These are phyloP conservation scores for Linurgus olivaceus DNA, from an alignment of 2,797 vertebrate species.

Conservation along the genomic window DNA sequence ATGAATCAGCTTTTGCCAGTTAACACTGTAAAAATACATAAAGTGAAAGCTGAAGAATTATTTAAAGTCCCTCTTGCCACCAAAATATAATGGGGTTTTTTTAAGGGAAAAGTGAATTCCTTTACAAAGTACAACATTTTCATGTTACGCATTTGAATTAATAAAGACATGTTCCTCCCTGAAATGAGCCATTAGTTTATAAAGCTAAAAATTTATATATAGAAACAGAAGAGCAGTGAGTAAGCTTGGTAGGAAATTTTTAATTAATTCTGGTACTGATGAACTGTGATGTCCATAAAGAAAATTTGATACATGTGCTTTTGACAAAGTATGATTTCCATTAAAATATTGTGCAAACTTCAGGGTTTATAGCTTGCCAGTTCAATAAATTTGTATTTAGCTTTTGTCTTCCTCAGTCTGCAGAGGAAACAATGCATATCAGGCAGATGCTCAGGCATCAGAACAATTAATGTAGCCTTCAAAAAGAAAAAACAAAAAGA, in stretches of 20 bases:
- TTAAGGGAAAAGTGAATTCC: background rate
- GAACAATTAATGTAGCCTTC: conserved; percentile 31
- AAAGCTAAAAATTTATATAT: background rate
- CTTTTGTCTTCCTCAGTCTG: background rate
- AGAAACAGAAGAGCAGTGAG: background rate
- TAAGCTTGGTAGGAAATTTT: background rate
- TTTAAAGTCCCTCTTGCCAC: background rate
- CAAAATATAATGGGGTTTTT: background rate
- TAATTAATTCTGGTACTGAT: background rate
- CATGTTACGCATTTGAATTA: background rate
- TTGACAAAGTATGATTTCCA: conserved; percentile 8
- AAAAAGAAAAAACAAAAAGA: background rate
- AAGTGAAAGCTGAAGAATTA: background rate
- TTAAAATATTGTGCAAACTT: conserved; percentile 22
- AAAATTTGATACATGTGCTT: background rate
- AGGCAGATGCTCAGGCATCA: background rate
- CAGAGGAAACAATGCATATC: background rate
- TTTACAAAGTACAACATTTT: background rate
- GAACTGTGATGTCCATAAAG: background rate
- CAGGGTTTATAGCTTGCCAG: background rate
- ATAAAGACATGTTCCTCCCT: background rate
- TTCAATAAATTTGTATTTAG: conserved; percentile 59
- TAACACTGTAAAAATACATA: conserved; percentile 1
- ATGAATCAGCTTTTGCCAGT: conserved; percentile 15
- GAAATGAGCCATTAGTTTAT: background rate